Evolutionary conservation across 2,888 invertebrate genomes (phyloP), one percentile per base, ranked within the genome.

Genomic region (Tenodera sinensis): DNA sequence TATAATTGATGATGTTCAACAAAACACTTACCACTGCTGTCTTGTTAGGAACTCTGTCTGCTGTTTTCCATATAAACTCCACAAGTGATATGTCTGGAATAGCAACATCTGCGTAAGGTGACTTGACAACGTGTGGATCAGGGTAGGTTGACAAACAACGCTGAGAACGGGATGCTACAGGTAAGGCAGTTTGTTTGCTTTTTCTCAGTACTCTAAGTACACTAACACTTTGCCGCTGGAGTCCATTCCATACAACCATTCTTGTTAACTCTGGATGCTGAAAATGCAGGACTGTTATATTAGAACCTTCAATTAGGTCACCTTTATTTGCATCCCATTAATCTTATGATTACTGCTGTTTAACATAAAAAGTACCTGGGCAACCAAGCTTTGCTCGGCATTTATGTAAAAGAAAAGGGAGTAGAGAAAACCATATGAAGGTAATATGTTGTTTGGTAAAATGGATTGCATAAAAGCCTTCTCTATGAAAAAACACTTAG

Each of bases 21-120:
- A 42, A 42, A 83, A 15, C 88, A 95, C 95, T 95, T 93, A 96
- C 96, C 93, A 96, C 93, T 90, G 95, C 95, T 47, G 96, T 95
- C 90, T 94, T 93, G 91, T 96, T 95, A 20, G 94, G 93, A 94
- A 95, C 95, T 90, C 94, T 92, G 88, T 95, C 94, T 42, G 94
- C 91, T 91, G 95, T 94, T 90, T 94, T 93, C 93, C 95, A 96
- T 89, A 96, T 93, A 92, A 94, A 94, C 81, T 96, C 95, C 54
- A 95, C 94, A 89, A 96, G 92, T 88, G 95, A 94, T 92, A 95
- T 94, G 87, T 94, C 94, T 0, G 95, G 95, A 90, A 95, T 93
- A 91, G 94, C 93, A 81, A 95, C 94, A 91, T 94, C 94, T 91
- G 94, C 95, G 92, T 95, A 94, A 0, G 84, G 84, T 15, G 88